Percentiles rank a stretch among this genome's conserved stretches.
These are phyloP conservation scores for Heloderma charlesbogerti DNA, from an alignment of 2,113 vertebrate species.

Conservation along the genomic window DNA sequence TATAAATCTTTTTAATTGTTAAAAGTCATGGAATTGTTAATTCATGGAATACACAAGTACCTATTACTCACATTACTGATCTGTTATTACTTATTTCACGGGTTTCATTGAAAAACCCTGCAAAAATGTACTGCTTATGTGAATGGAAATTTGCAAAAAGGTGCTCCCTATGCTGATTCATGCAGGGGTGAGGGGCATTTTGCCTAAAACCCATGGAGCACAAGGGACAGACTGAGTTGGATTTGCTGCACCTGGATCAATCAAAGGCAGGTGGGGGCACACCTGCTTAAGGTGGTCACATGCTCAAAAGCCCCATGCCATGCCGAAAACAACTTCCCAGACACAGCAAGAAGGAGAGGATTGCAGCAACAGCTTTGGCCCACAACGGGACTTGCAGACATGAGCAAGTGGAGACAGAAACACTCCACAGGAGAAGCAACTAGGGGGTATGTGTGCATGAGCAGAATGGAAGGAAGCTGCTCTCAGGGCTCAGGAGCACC, in stretches of 20 bases:
- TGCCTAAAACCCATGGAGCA: neutral
- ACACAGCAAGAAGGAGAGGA: neutral
- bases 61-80: neutral
- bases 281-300: neutral
- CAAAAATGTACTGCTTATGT: neutral
- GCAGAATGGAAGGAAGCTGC: too few relatives aligned
- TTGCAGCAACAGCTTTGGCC: neutral
- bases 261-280: neutral
- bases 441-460: too few relatives aligned
- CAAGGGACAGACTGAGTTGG: neutral
- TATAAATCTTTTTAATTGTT: neutral
- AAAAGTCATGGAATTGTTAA: too few relatives aligned
- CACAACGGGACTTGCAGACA: neutral
- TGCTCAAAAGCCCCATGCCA: neutral
- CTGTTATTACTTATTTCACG: neutral
- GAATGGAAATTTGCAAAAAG: neutral
- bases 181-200: neutral
- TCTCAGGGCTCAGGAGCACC: too few relatives aligned
- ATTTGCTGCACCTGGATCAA: too few relatives aligned
- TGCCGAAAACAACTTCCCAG: neutral
- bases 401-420: neutral
- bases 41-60: neutral
- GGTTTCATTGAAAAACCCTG: neutral
- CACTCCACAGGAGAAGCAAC: neutral
- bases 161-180: neutral